These are phyloP conservation scores for Pachypanchax playfairii DNA, from an alignment of 2,113 vertebrate genomes.

Conservation along the genomic window DNA sequence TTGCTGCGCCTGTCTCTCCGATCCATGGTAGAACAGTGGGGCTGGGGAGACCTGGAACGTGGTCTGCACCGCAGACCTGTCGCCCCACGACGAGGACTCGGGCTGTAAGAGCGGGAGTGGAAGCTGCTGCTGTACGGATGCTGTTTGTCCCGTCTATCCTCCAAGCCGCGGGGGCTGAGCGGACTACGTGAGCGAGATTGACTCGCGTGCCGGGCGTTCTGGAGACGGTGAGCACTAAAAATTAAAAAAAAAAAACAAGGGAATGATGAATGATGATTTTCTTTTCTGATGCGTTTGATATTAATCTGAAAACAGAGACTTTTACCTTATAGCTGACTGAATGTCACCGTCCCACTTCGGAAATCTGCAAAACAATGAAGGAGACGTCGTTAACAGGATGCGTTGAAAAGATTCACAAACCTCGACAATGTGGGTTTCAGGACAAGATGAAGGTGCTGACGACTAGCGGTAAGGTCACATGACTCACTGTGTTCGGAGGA, in stretches of 20 bases:
- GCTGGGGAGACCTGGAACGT: neutral
- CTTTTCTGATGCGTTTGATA: neutral
- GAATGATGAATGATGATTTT: neutral
- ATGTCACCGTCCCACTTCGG: conserved; percentile 89
- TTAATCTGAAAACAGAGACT: neutral
- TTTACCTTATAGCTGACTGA: conserved; percentile 57
- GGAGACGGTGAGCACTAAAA: conserved; percentile 13
- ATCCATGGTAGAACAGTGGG: neutral
- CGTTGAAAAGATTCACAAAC: no score
- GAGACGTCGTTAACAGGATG: neutral
- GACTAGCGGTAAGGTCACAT: no score
- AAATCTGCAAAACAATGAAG: conserved; percentile 71
- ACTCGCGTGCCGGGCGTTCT: conserved; percentile 3
- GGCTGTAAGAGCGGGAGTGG: conserved; percentile 52
- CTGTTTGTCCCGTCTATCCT: conserved; percentile 19
- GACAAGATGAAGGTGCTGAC: neutral
- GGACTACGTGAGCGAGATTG: conserved; percentile 61
- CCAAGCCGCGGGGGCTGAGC: conserved; percentile 13
- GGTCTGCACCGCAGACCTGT: neutral
- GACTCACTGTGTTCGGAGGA: conserved; percentile 85
- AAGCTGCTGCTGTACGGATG: conserved; percentile 16
- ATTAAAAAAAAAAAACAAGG: neutral
- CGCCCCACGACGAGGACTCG: conserved; percentile 16
- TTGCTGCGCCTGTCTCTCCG: neutral
- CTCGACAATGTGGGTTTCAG: neutral